Percentiles rank a stretch among this genome's conserved stretches.
These are phyloP conservation scores for Lota lota DNA, from an alignment of 2,113 vertebrate genomes.

Conservation along the genomic window DNA sequence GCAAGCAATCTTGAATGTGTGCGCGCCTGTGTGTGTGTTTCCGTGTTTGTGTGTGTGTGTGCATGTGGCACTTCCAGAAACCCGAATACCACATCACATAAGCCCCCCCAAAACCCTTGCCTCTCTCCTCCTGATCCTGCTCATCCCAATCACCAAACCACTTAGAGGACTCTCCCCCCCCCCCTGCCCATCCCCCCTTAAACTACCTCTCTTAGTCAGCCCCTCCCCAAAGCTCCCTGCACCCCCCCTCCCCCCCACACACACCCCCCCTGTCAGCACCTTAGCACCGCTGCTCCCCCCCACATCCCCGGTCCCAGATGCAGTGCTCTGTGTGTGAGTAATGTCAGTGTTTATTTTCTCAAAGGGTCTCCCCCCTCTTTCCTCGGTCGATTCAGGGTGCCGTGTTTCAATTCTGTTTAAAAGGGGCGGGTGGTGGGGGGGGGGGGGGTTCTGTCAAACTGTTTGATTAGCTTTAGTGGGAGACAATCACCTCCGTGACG, in stretches of 20 bases:
- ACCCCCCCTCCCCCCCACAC: constrained; percentile 22
- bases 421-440: constrained; percentile 16
- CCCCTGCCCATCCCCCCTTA: neutral
- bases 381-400: constrained; percentile 48
- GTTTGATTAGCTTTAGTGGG: neutral
- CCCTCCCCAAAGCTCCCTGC: neutral
- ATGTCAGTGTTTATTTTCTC: constrained; percentile 60
- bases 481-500: neutral
- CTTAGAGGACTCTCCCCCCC: constrained; percentile 22
- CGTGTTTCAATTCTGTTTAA: constrained; percentile 47
- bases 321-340: constrained; percentile 43
- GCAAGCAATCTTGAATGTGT: constrained; percentile 12
- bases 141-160: constrained; percentile 27
- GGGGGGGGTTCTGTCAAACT: neutral
- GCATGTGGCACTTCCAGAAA: constrained; percentile 36
- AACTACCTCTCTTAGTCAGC: constrained; percentile 25
- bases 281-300: constrained; percentile 13
- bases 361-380: constrained; percentile 36
- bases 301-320: neutral
- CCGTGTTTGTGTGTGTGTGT: constrained; percentile 1
- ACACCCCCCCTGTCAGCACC: constrained; percentile 61
- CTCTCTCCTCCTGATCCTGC: constrained; percentile 1
- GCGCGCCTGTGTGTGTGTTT: constrained; percentile 30
- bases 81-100: constrained; percentile 59
- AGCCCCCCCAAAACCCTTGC: constrained; percentile 9